These are phyloP conservation scores for Erebia palarica DNA, from an alignment of 2,888 invertebrate species.

Conservation along the genomic window DNA sequence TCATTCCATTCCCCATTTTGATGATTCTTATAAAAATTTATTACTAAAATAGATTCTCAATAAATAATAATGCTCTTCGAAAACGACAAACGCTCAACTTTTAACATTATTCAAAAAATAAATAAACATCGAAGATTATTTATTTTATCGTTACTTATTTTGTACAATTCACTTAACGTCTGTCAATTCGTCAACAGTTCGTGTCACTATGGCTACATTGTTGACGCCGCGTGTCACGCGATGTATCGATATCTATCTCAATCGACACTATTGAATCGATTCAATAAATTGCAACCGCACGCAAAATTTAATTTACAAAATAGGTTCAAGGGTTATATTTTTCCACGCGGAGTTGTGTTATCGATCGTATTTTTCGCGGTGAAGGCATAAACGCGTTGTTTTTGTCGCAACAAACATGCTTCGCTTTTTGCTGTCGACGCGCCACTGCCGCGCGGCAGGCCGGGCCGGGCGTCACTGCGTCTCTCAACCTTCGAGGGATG, in stretches of 20 bases:
- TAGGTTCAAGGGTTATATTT: constrained; percentile 33
- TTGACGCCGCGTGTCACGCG: constrained; percentile 71
- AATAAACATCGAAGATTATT: constrained; percentile 47
- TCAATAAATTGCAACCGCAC: constrained; percentile 40
- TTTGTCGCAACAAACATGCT: constrained; percentile 48
- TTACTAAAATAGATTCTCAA: constrained; percentile 58
- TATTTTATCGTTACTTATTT: constrained; percentile 31
- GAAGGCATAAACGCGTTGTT: constrained; percentile 41
- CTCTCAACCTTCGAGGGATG: constrained; percentile 61
- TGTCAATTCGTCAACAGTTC: constrained; percentile 72
- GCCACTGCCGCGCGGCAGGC: constrained; percentile 57
- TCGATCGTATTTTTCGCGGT: constrained; percentile 45
- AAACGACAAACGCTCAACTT: constrained; percentile 24
- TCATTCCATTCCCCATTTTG: constrained; percentile 93
- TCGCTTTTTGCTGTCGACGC: constrained; percentile 60
- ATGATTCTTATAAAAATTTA: constrained; percentile 41
- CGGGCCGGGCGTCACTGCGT: constrained; percentile 64
- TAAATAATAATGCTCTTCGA: constrained; percentile 18
- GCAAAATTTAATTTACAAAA: constrained; percentile 29
- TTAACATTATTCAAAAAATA: constrained; percentile 25
- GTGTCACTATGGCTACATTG: constrained; percentile 81
- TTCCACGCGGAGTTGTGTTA: constrained; percentile 44
- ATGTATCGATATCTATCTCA: constrained; percentile 57
- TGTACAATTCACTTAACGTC: constrained; percentile 43
- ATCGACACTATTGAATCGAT: constrained; percentile 49